Percentiles rank a stretch among this genome's conserved stretches.
Evolutionary conservation across 2,113 vertebrate genomes (phyloP).

Genomic region (Geothlypis trichas): DNA sequence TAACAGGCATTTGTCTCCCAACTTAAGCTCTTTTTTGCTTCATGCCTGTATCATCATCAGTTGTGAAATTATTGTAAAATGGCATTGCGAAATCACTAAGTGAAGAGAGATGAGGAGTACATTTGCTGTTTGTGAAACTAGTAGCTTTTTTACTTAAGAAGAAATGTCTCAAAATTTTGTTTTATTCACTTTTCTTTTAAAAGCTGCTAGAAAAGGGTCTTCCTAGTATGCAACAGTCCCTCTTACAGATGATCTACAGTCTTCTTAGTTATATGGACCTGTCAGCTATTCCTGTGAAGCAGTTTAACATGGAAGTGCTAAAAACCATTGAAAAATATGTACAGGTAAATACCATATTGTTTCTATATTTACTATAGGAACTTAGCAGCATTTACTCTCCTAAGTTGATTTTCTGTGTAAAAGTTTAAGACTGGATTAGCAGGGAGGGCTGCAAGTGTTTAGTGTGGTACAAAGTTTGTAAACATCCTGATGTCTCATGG

Average conservation of each 20-base stretch:
- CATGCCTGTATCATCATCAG: not conserved
- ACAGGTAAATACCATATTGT: slow-evolving; percentile 78
- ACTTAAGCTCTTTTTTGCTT: not conserved
- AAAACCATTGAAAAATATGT: slow-evolving; percentile 98
- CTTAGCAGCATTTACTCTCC: not conserved
- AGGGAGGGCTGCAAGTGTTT: not conserved
- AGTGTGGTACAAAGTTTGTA: not conserved
- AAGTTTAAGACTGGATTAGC: not conserved
- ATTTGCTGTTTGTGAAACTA: not conserved
- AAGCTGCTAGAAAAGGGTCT: slow-evolving; percentile 96
- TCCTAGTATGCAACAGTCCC: slow-evolving; percentile 94
- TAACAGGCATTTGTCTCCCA: not conserved
- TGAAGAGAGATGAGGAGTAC: not conserved
- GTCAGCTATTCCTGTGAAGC: slow-evolving; percentile 89
- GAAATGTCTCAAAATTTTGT: not conserved
- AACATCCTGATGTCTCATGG: not conserved
- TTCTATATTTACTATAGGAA: not conserved
- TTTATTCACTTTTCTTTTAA: not conserved
- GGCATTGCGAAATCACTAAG: not conserved
- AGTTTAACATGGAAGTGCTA: slow-evolving; percentile 93
- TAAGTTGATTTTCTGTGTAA: not conserved
- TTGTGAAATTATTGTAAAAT: slow-evolving; percentile 3
- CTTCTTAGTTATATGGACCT: slow-evolving; percentile 97
- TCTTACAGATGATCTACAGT: slow-evolving; percentile 96
- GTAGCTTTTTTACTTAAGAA: not conserved